These are phyloP conservation scores for Anagyrus pseudococci DNA, from an alignment of 2,888 invertebrate genomes.

Conservation along the genomic window DNA sequence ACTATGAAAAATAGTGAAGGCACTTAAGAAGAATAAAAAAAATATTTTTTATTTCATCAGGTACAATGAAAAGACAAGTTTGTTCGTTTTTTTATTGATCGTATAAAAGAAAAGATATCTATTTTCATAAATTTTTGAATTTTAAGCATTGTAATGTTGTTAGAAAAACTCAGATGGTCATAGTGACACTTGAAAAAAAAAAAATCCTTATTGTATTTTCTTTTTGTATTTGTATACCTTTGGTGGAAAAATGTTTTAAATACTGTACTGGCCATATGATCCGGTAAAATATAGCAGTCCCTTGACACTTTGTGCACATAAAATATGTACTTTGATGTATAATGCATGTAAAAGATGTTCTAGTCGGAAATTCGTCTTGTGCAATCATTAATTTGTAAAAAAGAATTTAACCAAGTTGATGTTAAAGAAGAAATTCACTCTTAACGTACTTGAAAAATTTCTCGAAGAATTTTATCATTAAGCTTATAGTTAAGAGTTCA, in stretches of 20 bases:
- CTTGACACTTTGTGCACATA: conserved; percentile 16
- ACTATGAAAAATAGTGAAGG: conserved; percentile 6
- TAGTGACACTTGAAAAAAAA: not conserved
- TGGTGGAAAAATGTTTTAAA: not conserved
- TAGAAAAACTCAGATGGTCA: too few relatives aligned
- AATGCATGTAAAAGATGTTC: conserved; percentile 27
- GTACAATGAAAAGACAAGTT: conserved; percentile 7
- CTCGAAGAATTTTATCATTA: too few relatives aligned
- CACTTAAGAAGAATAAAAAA: conserved; percentile 15
- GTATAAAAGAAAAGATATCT: not conserved
- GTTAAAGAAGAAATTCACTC: too few relatives aligned
- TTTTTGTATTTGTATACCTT: not conserved
- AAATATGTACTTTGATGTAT: conserved; percentile 11
- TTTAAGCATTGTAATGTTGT: too few relatives aligned
- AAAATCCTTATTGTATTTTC: not conserved
- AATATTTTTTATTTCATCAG: conserved; percentile 16
- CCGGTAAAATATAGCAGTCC: conserved; percentile 23
- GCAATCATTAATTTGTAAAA: too few relatives aligned
- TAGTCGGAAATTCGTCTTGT: conserved; percentile 10
- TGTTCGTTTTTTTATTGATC: not conserved
- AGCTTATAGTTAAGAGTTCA: too few relatives aligned
- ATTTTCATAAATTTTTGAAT: not conserved
- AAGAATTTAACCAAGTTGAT: too few relatives aligned
- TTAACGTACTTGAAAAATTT: too few relatives aligned
- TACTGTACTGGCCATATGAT: conserved; percentile 15